phyloP scores from a whole-genome alignment of 2,113 vertebrate species.

The Brienomyrus brachyistius region DNA sequence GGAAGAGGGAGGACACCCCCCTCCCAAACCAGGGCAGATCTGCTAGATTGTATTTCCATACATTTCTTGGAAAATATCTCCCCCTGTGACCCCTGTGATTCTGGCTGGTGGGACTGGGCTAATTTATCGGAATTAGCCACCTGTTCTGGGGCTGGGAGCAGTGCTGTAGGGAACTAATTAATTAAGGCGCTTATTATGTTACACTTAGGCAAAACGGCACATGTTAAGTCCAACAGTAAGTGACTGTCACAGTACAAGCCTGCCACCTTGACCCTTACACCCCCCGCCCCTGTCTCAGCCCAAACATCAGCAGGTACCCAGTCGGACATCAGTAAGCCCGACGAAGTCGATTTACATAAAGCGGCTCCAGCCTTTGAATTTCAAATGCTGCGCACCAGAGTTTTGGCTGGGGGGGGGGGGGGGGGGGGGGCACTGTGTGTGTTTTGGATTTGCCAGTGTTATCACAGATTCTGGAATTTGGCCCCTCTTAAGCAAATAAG shows the following conservation, averaged over 20 bases:
- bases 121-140: neutral
- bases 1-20: neutral
- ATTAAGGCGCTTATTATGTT: neutral
- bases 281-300: neutral
- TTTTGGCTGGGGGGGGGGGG: neutral
- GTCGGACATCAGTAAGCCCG: neutral
- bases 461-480: slow-evolving; percentile 11
- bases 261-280: neutral
- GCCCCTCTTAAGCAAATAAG: neutral
- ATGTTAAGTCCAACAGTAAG: neutral
- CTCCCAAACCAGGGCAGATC: neutral
- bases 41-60: neutral
- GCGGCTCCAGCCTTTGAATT: neutral
- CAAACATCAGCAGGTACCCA: neutral
- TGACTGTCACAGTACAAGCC: neutral
- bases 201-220: neutral
- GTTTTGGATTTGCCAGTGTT: slow-evolving; percentile 13
- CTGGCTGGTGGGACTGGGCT: neutral
- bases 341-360: neutral
- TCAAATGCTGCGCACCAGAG: neutral
- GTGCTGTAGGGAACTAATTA: neutral
- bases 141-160: neutral
- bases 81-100: neutral
- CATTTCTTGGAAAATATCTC: neutral
- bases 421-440: slow-evolving; percentile 18